Percentiles rank a stretch among this genome's conserved stretches.
phyloP scores from a whole-genome alignment of 2,797 vertebrate genomes.

The Clarias fuscus region DNA sequence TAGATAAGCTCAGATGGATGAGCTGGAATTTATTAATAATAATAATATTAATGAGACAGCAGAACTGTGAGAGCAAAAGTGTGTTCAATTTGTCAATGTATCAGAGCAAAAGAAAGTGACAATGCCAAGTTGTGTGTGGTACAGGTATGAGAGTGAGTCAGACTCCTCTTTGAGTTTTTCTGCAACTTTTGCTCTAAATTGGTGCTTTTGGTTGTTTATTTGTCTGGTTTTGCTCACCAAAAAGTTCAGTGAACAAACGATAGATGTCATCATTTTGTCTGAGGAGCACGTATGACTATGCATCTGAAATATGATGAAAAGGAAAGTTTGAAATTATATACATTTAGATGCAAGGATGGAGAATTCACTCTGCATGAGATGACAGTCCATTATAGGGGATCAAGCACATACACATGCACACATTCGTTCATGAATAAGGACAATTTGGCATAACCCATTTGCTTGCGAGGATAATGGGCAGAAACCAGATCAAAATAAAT shows the following conservation, averaged over 20 bases:
- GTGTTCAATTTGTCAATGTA: background rate
- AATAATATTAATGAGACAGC: background rate
- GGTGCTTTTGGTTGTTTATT: background rate
- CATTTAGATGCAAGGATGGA: background rate
- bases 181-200: no score
- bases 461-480: no score
- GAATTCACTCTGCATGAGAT: background rate
- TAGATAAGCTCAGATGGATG: background rate
- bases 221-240: background rate
- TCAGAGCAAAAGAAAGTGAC: background rate
- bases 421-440: background rate
- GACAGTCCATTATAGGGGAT: background rate
- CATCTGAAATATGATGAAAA: background rate
- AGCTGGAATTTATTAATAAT: background rate
- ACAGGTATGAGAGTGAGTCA: background rate
- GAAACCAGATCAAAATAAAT: no score
- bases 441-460: background rate
- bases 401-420: background rate
- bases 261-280: background rate
- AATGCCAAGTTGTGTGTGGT: no score
- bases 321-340: background rate
- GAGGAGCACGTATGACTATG: background rate
- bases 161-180: background rate
- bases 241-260: background rate
- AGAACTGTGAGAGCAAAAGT: background rate